Conservation (phyloP, 2,888 invertebrate species). For the Trichogramma dendrolimi region DNA sequence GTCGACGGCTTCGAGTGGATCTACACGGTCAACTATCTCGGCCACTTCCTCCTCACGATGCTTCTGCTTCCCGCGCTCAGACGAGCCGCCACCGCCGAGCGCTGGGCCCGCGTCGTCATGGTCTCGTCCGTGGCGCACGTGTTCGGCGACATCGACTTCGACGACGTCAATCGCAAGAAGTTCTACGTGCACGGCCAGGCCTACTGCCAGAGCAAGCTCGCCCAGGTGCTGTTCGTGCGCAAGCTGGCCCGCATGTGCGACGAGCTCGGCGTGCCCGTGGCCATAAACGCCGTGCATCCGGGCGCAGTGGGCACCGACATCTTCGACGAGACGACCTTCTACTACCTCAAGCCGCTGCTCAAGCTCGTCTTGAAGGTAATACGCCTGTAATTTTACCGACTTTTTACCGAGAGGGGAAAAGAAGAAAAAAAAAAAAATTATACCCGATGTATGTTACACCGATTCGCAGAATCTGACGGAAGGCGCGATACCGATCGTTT, state of each 20-base stretch:
- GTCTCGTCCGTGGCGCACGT: constrained; percentile 80
- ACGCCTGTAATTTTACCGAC: no score
- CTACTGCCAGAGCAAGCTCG: constrained; percentile 81
- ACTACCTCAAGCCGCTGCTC: no score
- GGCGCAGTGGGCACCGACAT: constrained; percentile 81
- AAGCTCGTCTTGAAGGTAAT: no score
- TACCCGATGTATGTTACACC: no score
- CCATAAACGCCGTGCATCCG: constrained; percentile 69
- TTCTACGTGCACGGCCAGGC: constrained; percentile 61
- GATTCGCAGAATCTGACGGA: no score
- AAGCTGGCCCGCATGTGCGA: constrained; percentile 47
- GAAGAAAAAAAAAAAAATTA: no score
- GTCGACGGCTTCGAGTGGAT: constrained; percentile 84
- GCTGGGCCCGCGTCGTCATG: constrained; percentile 71
- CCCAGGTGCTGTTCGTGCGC: constrained; percentile 65
- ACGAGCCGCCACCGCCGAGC: constrained; percentile 58
- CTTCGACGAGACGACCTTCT: constrained; percentile 59
- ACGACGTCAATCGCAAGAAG: constrained; percentile 69
- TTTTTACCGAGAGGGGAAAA: no score
- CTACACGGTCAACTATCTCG: constrained; percentile 80
- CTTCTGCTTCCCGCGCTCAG: constrained; percentile 72
- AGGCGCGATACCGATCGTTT: no score
- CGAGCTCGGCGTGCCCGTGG: constrained; percentile 44
- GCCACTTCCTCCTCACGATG: constrained; percentile 79
- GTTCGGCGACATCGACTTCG: constrained; percentile 69